Evolutionary conservation across 2,797 vertebrate species (phyloP).

Genomic region (Microtus agrestis): DNA sequence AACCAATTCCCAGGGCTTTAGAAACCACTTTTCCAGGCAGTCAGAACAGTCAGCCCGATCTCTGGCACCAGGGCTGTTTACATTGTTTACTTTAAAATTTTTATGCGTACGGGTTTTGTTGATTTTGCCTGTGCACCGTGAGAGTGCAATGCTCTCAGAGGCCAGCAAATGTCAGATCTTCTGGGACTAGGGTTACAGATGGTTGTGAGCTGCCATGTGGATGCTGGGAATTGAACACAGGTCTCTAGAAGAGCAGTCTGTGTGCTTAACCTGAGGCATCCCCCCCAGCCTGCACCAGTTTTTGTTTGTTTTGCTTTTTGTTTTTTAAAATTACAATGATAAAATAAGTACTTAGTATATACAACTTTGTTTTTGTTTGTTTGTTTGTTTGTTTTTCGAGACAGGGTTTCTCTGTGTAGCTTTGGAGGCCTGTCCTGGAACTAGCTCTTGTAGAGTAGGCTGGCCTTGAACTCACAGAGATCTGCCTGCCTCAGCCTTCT

Average conservation of each 20-base stretch:
- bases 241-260: background rate
- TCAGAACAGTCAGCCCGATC: background rate
- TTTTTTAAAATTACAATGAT: background rate
- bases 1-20: background rate
- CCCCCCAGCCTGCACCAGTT: background rate
- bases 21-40: background rate
- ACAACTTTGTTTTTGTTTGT: too few relatives aligned
- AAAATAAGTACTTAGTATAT: background rate
- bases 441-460: too few relatives aligned
- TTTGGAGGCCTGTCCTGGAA: too few relatives aligned
- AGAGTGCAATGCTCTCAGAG: background rate
- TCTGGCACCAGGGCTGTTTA: background rate
- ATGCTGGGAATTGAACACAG: background rate
- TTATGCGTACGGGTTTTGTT: background rate
- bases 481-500: too few relatives aligned
- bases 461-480: too few relatives aligned
- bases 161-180: background rate
- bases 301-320: background rate
- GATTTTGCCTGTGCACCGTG: background rate
- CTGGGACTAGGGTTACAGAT: background rate
- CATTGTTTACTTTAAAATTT: background rate
- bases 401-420: too few relatives aligned
- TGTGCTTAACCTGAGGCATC: background rate
- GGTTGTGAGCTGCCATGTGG: background rate
- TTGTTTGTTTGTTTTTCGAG: too few relatives aligned